These are phyloP conservation scores for Leptinotarsa haldemani DNA, from an alignment of 2,888 invertebrate species.

Conservation along the genomic window DNA sequence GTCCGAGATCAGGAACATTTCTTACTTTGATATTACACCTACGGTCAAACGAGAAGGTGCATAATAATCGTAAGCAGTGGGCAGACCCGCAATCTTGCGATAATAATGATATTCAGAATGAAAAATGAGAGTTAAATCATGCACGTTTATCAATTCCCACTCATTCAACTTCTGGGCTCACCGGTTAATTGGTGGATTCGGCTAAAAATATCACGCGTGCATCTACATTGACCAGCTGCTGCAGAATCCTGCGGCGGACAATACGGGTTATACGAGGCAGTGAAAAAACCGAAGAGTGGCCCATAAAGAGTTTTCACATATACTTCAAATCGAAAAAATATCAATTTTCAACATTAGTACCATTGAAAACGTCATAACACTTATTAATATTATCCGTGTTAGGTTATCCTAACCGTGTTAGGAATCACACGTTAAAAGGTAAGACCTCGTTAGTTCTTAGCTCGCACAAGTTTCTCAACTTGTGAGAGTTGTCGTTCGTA, in stretches of 20 bases:
- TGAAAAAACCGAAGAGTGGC: too few species aligned
- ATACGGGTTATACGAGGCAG: background rate
- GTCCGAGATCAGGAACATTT: background rate
- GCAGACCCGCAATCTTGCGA: slow-evolving; percentile 8
- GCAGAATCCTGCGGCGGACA: background rate
- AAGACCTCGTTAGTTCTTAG: too few species aligned
- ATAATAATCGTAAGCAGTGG: slow-evolving; percentile 2
- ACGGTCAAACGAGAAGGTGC: slow-evolving; percentile 2
- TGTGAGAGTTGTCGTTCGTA: too few species aligned
- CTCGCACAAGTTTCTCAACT: too few species aligned
- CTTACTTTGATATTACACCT: slow-evolving; percentile 8
- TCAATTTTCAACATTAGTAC: too few species aligned
- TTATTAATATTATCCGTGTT: too few species aligned
- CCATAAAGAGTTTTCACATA: too few species aligned
- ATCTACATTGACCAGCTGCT: background rate
- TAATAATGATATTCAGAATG: slow-evolving; percentile 8
- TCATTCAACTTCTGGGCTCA: slow-evolving; percentile 10
- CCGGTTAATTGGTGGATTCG: background rate
- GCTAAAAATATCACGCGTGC: slow-evolving; percentile 9
- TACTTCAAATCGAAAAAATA: too few species aligned
- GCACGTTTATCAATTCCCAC: slow-evolving; percentile 10
- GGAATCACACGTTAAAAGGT: too few species aligned
- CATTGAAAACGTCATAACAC: too few species aligned
- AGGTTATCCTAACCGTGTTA: too few species aligned
- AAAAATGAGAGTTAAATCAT: slow-evolving; percentile 17